Base-by-base conservation (phyloP, 2,113 vertebrate species). In the Odocoileus virginianus region DNA sequence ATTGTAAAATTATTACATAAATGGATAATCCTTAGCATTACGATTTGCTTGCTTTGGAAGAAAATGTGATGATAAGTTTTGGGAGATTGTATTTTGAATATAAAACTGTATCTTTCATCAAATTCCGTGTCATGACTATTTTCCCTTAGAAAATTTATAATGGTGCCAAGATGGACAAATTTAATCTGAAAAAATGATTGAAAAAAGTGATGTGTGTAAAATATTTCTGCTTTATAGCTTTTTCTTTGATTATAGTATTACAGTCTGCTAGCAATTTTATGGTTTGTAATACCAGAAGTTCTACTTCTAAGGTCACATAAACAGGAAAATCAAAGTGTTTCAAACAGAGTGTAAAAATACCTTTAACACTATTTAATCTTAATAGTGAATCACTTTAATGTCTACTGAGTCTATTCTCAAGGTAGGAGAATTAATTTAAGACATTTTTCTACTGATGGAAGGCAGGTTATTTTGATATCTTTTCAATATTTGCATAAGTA, bases 331-430 rank as follows among this genome's bases (percentile, higher is more conserved):
- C 98, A 98, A 98, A 98, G 98, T 97, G 97, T 97, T 98, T 98
- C 97, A 98, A 98, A 92, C 78, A 93, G 89, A 98, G 96, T 98
- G 98, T 98, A 99, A 99, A 99, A 99, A 98, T 98, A 98, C 98
- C 97, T 91, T 98, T 98, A 98, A 95, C 91, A 95, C 92, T 96
- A 96, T 96, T 98, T 98, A 98, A 98, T 98, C 97, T 98, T 98
- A 98, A 98, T 98, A 98, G 93, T 71, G 96, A 96, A 98, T 98
- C 97, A 98, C 98, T 98, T 98, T 98, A 94, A 94, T 25, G 79
- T 93, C 79, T 96, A 89, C 95, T 98, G 94, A 97, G 97, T 98
- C 97, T 97, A 97, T 96, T 98, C 97, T 96, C 93, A 97, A 89
- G 78, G 88, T 96, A 89, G 58, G 36, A 97, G 55, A 97, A 95